These are phyloP conservation scores for Fundulus diaphanus DNA, from an alignment of 2,797 vertebrate genomes.

Conservation along the genomic window DNA sequence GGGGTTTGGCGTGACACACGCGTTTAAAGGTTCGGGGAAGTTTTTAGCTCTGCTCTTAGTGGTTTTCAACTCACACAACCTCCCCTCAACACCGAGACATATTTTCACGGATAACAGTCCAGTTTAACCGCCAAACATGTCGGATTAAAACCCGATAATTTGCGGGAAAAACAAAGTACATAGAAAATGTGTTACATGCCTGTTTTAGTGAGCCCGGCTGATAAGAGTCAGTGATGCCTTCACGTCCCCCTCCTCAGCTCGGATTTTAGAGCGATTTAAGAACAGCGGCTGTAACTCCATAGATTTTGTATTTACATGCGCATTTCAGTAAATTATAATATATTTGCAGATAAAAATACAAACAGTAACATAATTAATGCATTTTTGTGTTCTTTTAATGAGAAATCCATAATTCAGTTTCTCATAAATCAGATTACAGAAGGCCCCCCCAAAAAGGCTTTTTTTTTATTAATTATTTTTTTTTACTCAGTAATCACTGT, in stretches of 20 bases:
- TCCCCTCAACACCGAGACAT: too few species aligned
- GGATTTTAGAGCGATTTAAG: background rate
- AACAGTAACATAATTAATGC: background rate
- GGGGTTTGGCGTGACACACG: background rate
- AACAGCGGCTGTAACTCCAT: background rate
- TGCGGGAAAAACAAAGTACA: background rate
- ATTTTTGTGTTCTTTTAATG: background rate
- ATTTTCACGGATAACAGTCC: background rate
- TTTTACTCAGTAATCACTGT: too few species aligned
- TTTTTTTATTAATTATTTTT: too few species aligned
- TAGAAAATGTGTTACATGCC: background rate
- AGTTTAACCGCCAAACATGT: background rate
- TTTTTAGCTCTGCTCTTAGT: background rate
- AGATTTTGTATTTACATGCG: background rate
- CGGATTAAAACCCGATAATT: background rate
- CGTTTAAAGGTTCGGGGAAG: background rate
- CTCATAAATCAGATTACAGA: background rate
- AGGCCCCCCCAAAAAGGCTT: background rate
- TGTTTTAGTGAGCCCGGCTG: background rate
- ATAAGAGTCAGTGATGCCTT: slow-evolving; percentile 32
- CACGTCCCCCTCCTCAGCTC: background rate
- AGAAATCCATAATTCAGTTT: background rate
- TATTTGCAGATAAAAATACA: background rate
- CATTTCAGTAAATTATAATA: background rate
- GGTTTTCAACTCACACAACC: background rate